Conservation (phyloP, 2,797 vertebrate genomes). For the Clarias fuscus region DNA sequence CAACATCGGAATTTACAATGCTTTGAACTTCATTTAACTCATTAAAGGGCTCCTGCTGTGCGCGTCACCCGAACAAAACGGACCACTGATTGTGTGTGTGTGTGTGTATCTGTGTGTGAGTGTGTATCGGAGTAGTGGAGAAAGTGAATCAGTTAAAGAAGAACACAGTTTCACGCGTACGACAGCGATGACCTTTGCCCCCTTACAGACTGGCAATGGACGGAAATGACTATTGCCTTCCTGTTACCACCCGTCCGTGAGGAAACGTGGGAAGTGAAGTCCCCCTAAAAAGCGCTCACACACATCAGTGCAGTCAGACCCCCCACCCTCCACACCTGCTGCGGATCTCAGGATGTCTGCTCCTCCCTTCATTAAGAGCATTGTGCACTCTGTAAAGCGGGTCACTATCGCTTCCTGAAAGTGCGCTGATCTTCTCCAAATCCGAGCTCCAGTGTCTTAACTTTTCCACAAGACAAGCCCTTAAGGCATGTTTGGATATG, state of each 20-base stretch:
- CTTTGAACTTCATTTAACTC: background rate
- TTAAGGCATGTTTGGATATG: background rate
- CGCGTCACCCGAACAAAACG: background rate
- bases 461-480: slow-evolving; percentile 8
- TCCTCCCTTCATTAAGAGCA: slow-evolving; percentile 40
- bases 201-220: slow-evolving; percentile 56
- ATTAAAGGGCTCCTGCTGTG: background rate
- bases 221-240: slow-evolving; percentile 69
- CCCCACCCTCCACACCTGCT: slow-evolving; percentile 62
- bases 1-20: background rate
- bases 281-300: slow-evolving; percentile 51
- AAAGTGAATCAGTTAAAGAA: slow-evolving; percentile 36
- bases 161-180: slow-evolving; percentile 56
- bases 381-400: slow-evolving; percentile 40
- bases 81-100: background rate
- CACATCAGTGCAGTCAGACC: slow-evolving; percentile 24
- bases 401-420: slow-evolving; percentile 39
- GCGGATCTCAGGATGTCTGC: slow-evolving; percentile 57
- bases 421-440: background rate
- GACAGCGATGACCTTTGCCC: slow-evolving; percentile 65
- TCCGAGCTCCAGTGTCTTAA: background rate
- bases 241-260: slow-evolving; percentile 66
- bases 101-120: background rate
- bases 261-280: slow-evolving; percentile 70
- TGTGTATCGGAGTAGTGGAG: background rate